Evolutionary conservation across 2,888 invertebrate species (phyloP), one percentile per base, ranked within the genome.

Genomic region (Zaprionus bogoriensis): DNA sequence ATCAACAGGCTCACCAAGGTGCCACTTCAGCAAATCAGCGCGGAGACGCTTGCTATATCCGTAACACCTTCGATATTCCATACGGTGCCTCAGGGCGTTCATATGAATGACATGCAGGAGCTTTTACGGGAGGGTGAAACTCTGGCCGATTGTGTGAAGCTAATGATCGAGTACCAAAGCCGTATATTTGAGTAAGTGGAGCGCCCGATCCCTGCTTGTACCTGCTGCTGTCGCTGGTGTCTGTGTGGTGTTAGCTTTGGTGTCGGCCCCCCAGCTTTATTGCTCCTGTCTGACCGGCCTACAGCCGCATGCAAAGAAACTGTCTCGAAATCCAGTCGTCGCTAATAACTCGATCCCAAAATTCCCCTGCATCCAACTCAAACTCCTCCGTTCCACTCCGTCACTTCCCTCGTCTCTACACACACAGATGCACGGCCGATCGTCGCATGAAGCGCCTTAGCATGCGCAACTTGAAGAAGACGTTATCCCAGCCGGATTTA

Each of bases 1-100:
- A 17, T 32, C 22, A 47, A 1, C 55, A 89, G 90, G 14, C 67
- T 90, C 32, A 90, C 90, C n/a, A 89, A 89, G 71, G 88, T 90
- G 27, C 90, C 90, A 20, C 58, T 90, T 62, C 90, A 90, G 69
- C 89, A 88, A 53, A 81, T 89, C 1, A 89, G 89, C 57, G 83
- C 90, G 23, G 89, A 90, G 46, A 89, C 89, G n/a, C 70, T 90
- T 48, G 82, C 90, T 22, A 75, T 90, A 42, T 90, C 90, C 30
- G 74, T 90, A 41, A 87, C 89, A 17, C 90, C 90, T 0, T 84
- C 90, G n/a, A 89, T 90, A 41, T 89, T 90, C 32, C 90, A 90
- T 60, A 89, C 88, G 0, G 86, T 88, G 2, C 85, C 89, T 1
- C 74, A 86, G 48, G 87, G 88, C 0, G 82, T 72, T 1, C 84